Conservation (phyloP, 2,113 vertebrate genomes). For the Oncorhynchus tshawytscha region DNA sequence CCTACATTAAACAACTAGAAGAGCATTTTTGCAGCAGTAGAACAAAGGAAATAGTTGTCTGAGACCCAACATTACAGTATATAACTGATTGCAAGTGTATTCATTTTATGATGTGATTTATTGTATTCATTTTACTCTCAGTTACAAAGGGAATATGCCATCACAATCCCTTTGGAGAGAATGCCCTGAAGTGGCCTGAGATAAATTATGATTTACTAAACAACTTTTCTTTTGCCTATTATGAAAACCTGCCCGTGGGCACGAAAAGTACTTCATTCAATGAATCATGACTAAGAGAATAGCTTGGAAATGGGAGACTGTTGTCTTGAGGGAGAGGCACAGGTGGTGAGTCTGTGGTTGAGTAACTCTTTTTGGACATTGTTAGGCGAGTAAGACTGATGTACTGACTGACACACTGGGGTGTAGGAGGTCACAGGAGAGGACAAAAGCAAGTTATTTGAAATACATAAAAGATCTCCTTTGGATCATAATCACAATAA, state of each 20-base stretch:
- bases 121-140: conserved; percentile 15
- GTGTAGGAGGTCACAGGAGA: conserved; percentile 43
- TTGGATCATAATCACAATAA: background rate
- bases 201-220: conserved; percentile 49
- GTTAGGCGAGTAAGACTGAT: conserved; percentile 44
- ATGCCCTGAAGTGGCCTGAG: conserved; percentile 41
- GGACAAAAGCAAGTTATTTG: conserved; percentile 33
- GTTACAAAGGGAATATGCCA: conserved; percentile 34
- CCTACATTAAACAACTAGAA: no score
- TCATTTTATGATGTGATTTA: conserved; percentile 41
- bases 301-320: conserved; percentile 27
- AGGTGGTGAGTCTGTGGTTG: conserved; percentile 17
- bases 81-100: no score
- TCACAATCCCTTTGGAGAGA: conserved; percentile 46
- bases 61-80: no score
- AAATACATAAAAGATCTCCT: background rate
- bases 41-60: no score
- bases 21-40: no score
- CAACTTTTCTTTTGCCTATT: conserved; percentile 37
- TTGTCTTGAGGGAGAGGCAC: background rate
- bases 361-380: conserved; percentile 44
- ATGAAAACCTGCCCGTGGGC: conserved; percentile 51
- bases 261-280: conserved; percentile 41
- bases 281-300: conserved; percentile 47
- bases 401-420: conserved; percentile 32